Evolutionary conservation across 2,888 invertebrate genomes (phyloP).

Genomic region (Ischnura elegans): DNA sequence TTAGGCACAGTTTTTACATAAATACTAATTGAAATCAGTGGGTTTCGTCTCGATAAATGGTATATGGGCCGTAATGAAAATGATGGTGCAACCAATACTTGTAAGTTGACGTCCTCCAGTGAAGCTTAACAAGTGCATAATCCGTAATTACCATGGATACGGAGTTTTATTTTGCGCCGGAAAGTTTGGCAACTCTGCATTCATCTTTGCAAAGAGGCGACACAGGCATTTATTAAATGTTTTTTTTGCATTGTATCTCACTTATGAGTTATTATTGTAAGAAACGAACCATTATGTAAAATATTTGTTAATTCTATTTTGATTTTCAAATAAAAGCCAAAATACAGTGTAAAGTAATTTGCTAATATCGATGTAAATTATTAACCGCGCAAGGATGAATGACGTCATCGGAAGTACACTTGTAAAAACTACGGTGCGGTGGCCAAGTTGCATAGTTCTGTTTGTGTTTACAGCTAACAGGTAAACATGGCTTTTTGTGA

Average conservation of each 20-base stretch:
- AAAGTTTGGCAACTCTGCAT: slow-evolving; percentile 62
- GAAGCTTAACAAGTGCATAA: neutral
- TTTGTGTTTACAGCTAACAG: slow-evolving; percentile 41
- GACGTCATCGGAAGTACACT: slow-evolving; percentile 72
- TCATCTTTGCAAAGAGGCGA: slow-evolving; percentile 37
- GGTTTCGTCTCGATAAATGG: too few species aligned
- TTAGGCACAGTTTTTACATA: too few species aligned
- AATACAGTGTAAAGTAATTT: neutral
- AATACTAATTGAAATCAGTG: too few species aligned
- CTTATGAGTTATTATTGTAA: neutral
- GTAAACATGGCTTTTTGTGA: slow-evolving; percentile 45
- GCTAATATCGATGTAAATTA: slow-evolving; percentile 64
- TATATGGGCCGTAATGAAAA: too few species aligned
- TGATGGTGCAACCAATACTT: too few species aligned
- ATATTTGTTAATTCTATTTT: neutral
- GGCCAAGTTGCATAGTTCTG: slow-evolving; percentile 54
- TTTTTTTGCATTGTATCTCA: slow-evolving; percentile 9
- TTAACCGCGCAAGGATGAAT: slow-evolving; percentile 69
- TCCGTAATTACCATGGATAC: neutral
- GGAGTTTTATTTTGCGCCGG: slow-evolving; percentile 51
- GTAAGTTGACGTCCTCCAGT: too few species aligned
- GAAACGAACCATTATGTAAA: neutral
- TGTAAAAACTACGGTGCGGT: slow-evolving; percentile 68
- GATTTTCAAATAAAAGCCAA: neutral
- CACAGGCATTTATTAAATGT: slow-evolving; percentile 54